phyloP scores from a whole-genome alignment of 2,113 vertebrate species.

The Ovibos moschatus region DNA sequence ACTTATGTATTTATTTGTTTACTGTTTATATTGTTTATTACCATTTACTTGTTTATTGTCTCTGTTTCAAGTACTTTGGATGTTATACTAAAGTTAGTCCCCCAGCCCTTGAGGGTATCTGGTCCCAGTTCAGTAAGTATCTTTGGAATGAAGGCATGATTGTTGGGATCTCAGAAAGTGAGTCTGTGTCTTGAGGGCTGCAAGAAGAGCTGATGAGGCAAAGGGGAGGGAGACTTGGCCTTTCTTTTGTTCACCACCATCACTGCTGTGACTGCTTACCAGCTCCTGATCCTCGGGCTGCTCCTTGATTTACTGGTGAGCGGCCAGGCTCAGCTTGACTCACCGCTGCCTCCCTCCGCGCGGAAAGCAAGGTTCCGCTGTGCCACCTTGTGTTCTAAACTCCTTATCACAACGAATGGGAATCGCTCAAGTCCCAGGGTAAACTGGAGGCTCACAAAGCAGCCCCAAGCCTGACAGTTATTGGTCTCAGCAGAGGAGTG shows the following conservation, averaged over 20 bases:
- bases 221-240: neutral
- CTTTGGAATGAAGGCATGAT: neutral
- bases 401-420: conserved; percentile 22
- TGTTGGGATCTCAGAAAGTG: neutral
- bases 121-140: neutral
- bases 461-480: neutral
- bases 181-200: neutral
- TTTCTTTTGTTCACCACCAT: neutral
- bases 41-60: neutral
- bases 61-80: neutral
- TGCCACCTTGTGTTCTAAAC: conserved; percentile 83
- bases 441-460: neutral
- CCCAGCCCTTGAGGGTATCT: too few relatives aligned
- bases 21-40: neutral
- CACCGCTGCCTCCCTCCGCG: conserved; percentile 26
- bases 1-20: neutral
- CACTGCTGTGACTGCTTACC: neutral
- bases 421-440: neutral
- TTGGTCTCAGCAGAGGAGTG: neutral
- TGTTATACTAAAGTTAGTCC: neutral
- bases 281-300: neutral
- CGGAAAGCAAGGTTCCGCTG: conserved; percentile 73
- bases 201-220: neutral
- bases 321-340: neutral
- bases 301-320: neutral